phyloP scores from a whole-genome alignment of 2,113 vertebrate genomes.

The Erythrocercus mccallii region DNA sequence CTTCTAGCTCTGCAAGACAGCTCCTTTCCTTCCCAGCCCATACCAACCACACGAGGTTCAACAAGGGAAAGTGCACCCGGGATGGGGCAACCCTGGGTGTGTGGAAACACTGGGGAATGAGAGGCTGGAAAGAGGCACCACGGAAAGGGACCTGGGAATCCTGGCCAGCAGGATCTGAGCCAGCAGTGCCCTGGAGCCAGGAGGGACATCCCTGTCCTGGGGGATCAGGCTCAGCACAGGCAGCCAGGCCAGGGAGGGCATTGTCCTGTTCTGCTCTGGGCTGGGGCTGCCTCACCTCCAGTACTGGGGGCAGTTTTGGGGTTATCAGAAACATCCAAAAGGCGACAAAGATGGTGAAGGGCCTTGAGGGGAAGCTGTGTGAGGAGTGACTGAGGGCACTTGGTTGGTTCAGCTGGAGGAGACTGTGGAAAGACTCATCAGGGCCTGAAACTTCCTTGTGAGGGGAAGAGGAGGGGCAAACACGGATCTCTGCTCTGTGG shows the following conservation, averaged over 20 bases:
- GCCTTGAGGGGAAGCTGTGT: background rate
- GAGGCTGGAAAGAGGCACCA: background rate
- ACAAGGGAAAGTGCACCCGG: background rate
- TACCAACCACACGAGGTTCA: background rate
- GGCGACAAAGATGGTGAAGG: background rate
- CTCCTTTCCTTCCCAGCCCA: background rate
- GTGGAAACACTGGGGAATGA: background rate
- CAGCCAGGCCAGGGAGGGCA: background rate
- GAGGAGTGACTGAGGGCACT: background rate
- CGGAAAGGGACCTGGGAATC: background rate
- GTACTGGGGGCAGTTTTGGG: background rate
- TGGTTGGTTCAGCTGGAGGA: background rate
- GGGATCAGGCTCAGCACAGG: background rate
- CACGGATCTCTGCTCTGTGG: background rate
- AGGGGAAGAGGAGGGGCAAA: background rate
- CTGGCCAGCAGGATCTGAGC: background rate
- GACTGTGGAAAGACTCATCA: fast-evolving
- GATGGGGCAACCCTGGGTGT: background rate
- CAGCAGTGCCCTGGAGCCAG: background rate
- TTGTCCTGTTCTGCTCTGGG: background rate
- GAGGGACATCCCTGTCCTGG: background rate
- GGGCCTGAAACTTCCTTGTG: background rate
- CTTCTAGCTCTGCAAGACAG: fast-evolving
- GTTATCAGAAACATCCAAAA: background rate
- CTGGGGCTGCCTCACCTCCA: background rate